A percentile compares a stretch with the other conserved stretches of the same genome.
These are phyloP conservation scores for Ailurus styani DNA, from an alignment of 2,113 vertebrate species.

Conservation along the genomic window DNA sequence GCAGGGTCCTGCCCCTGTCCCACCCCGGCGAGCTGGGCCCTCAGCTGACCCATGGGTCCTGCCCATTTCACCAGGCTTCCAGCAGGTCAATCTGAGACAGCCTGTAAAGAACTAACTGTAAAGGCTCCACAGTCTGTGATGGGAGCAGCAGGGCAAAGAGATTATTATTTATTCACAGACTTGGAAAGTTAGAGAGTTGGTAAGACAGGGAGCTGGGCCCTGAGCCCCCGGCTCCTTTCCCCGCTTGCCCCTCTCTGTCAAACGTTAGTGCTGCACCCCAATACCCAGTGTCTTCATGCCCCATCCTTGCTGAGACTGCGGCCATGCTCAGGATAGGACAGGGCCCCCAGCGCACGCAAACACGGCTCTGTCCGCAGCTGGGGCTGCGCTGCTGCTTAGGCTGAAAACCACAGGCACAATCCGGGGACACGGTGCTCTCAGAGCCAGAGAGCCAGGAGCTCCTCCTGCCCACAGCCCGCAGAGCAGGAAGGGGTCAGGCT, in stretches of 20 bases:
- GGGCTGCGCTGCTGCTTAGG: background rate
- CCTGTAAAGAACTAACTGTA: fast-evolving
- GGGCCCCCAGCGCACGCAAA: background rate
- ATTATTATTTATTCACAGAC: fast-evolving
- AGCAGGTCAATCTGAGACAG: background rate
- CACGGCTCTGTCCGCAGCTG: background rate
- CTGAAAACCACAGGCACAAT: background rate
- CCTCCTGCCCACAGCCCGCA: fast-evolving
- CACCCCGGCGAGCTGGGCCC: background rate
- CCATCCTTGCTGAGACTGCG: fast-evolving
- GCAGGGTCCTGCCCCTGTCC: background rate
- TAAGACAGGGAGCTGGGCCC: background rate
- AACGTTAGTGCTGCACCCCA: background rate
- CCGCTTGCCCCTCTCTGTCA: too few relatives aligned
- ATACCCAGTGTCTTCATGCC: fast-evolving
- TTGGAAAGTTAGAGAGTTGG: background rate
- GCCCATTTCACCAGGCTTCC: fast-evolving
- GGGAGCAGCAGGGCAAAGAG: background rate
- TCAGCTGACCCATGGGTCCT: background rate
- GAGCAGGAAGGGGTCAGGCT: background rate
- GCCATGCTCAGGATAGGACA: background rate
- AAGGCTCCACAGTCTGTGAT: fast-evolving
- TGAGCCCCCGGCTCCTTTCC: background rate
- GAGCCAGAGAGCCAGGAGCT: background rate
- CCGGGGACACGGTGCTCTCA: fast-evolving